Conservation (phyloP, 2,888 invertebrate genomes). For the Acanthosepion pharaonis region DNA sequence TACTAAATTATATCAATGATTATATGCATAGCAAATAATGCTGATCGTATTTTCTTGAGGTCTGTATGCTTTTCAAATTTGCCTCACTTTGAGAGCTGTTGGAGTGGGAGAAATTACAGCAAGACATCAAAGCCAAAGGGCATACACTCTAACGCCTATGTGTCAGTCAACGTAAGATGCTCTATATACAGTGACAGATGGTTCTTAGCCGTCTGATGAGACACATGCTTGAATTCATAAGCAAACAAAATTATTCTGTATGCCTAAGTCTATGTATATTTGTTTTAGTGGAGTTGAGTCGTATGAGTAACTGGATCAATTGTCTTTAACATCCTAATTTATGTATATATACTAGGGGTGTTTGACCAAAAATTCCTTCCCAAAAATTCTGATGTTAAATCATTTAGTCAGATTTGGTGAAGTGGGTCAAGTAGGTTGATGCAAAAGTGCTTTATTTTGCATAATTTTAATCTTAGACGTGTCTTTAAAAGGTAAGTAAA, state of each 20-base stretch:
- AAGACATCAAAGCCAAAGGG: neutral
- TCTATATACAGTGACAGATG: neutral
- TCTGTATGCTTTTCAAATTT: neutral
- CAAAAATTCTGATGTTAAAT: no score
- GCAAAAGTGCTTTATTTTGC: no score
- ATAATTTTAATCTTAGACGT: no score
- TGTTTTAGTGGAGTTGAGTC: neutral
- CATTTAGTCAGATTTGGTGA: no score
- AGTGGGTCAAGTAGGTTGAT: no score
- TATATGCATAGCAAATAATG: neutral
- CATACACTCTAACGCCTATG: neutral
- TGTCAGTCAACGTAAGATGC: neutral
- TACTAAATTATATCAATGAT: no score
- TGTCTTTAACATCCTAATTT: no score
- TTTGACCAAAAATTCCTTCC: no score
- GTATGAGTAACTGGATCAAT: no score
- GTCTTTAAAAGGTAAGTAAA: no score
- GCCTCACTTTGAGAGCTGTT: neutral
- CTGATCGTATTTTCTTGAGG: neutral
- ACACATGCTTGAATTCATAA: neutral
- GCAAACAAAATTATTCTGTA: neutral
- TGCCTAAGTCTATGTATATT: neutral
- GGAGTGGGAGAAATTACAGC: neutral
- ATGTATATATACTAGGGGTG: no score
- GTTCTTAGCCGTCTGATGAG: neutral